Base-by-base conservation (phyloP, 2,888 invertebrate species). In the Hybos culiciformis region DNA sequence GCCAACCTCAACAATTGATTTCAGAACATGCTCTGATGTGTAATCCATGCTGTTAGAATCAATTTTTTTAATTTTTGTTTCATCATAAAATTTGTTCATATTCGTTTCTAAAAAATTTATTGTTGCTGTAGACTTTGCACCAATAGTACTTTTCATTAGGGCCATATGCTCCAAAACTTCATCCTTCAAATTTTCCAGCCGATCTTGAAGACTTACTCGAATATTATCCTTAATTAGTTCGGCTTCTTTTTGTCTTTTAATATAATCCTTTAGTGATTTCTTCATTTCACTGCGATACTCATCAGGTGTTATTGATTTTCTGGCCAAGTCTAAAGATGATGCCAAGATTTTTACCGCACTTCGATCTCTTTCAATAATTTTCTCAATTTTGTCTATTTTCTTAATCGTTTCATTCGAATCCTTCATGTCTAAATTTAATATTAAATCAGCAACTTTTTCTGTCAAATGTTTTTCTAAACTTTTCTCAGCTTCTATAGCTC, bases 401-500 rank as follows among this genome's bases (percentile, higher is more conserved):
- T 54, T 51, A 41, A 56, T 41, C 6, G 58, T 50, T 5, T 48
- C 45, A 0, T 41, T 37, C 15, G 47, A 48, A 31, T 58, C 53
- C 26, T 53, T 45, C 5, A 51, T 46, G 29, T 57, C 52, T 12
- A 57, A 52, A 18, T 58, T 54, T 2, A 55, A 41, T 11, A 66
- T 42, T 4, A 66, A 46, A 45, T 62, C 61, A 18, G 54, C 51
- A 3, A 64, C 50, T 14, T 51, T 47, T 14, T 50, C 49, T 5
- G 58, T 54, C 38, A 65, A 41, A 41, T 64, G 55, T 29, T 57
- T 47, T 36, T 61, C 59, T 59, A 66, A 61, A 31, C 54, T 51
- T 33, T 60, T 50, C 45, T 65, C 62, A 0, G 59, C 57, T 44
- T 59, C 53, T 12, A 57, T 49, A 3, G 62, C 61, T 1, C 66